Evolutionary conservation across 1,140 invertebrate genomes (phyloP).

Genomic region (Cydia strobilella): DNA sequence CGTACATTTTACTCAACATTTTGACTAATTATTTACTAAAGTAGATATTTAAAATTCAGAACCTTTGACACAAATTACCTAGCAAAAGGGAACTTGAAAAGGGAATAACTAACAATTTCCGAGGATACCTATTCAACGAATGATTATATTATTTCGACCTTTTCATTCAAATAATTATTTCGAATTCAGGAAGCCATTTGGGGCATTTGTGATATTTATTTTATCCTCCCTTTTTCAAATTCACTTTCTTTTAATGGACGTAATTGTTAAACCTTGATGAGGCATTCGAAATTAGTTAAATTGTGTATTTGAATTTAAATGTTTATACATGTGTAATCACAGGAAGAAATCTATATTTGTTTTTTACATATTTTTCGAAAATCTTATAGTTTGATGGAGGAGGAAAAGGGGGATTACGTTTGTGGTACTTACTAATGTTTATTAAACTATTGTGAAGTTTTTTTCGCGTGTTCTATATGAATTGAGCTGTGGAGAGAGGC

Average conservation of each 20-base stretch:
- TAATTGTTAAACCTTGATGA: neutral
- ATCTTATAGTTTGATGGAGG: too few species aligned
- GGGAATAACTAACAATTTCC: neutral
- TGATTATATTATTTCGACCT: neutral
- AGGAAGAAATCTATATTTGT: too few species aligned
- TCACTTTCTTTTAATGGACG: neutral
- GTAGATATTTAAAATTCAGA: neutral
- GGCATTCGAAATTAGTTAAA: neutral
- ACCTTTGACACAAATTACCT: neutral
- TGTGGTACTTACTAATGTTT: too few species aligned
- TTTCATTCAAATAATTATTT: constrained; percentile 3
- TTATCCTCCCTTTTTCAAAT: neutral
- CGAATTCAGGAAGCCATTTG: neutral
- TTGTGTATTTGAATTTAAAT: too few species aligned
- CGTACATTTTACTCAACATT: neutral
- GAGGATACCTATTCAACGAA: neutral
- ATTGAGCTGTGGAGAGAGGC: too few species aligned
- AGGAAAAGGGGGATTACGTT: too few species aligned
- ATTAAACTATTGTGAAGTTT: too few species aligned
- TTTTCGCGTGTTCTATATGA: too few species aligned
- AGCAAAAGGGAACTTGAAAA: neutral
- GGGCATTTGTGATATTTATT: neutral
- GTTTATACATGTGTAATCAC: too few species aligned
- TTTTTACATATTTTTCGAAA: too few species aligned
- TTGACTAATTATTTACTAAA: neutral